Conservation (phyloP, 2,113 vertebrate genomes). For the Oceanodroma tethys region DNA sequence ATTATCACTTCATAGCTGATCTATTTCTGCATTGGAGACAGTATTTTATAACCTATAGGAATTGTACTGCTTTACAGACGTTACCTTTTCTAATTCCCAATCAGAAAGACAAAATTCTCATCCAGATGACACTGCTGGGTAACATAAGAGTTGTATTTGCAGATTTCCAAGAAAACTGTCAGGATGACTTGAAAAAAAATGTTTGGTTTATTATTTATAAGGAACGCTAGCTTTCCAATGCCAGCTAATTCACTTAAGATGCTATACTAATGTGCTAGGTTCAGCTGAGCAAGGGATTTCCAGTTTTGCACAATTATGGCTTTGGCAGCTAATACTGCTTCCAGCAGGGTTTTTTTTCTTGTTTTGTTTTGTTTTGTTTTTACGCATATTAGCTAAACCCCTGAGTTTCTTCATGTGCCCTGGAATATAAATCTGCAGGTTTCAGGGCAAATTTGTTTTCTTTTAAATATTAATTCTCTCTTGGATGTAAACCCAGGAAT, state of each 20-base stretch:
- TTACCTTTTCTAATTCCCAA: not conserved
- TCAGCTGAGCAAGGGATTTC: slow-evolving; percentile 32
- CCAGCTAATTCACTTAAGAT: slow-evolving; percentile 48
- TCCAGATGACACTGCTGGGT: not conserved
- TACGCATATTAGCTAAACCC: not conserved
- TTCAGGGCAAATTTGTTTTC: not conserved
- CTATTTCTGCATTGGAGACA: not conserved
- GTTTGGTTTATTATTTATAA: slow-evolving; percentile 23
- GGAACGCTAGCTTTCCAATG: not conserved
- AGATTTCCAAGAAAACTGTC: slow-evolving; percentile 52
- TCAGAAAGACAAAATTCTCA: not conserved
- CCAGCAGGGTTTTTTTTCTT: not conserved
- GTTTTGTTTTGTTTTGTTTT: not conserved
- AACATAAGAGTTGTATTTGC: not conserved
- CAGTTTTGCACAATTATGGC: not conserved
- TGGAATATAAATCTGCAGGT: not conserved
- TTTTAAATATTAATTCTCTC: not conserved
- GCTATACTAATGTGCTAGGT: not conserved
- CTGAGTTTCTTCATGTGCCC: not conserved
- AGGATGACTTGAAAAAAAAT: not conserved
- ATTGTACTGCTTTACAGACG: not conserved
- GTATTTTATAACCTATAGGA: not conserved
- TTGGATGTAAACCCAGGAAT: not conserved
- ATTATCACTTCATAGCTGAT: not conserved
- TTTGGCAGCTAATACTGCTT: not conserved